A percentile compares a stretch with the other conserved stretches of the same genome.
phyloP scores from a whole-genome alignment of 2,888 invertebrate species.

The Eremobia ochroleuca region DNA sequence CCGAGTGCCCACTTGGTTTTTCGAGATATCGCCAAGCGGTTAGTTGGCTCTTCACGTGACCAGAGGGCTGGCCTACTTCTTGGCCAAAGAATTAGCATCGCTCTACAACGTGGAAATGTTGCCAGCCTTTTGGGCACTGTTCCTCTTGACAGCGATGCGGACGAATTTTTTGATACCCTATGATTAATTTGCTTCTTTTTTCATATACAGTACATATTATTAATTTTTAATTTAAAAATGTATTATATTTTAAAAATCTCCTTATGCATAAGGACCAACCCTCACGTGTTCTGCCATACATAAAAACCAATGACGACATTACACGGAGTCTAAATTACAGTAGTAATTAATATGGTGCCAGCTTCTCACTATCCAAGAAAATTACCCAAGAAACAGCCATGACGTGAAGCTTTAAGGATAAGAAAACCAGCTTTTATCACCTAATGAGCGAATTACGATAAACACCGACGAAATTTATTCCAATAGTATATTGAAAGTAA shows the following conservation, averaged over 20 bases:
- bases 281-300: conserved; percentile 12
- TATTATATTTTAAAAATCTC: neutral
- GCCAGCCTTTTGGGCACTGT: no score
- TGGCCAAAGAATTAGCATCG: no score
- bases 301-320: conserved; percentile 53
- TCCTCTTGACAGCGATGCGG: no score
- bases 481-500: conserved; percentile 82
- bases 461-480: conserved; percentile 73
- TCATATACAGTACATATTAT: no score
- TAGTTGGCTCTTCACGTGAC: no score
- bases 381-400: conserved; percentile 47
- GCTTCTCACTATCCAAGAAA: conserved; percentile 47
- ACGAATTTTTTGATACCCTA: no score
- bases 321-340: conserved; percentile 29
- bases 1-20: no score
- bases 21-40: no score
- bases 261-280: neutral
- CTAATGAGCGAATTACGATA: conserved; percentile 66
- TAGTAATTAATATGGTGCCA: conserved; percentile 59
- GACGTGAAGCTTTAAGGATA: conserved; percentile 48
- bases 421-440: conserved; percentile 59
- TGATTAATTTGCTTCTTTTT: no score
- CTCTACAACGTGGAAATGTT: no score
- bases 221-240: no score
- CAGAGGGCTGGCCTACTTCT: no score